Conservation (phyloP, 2,113 vertebrate species). For the Eurypyga helias region DNA sequence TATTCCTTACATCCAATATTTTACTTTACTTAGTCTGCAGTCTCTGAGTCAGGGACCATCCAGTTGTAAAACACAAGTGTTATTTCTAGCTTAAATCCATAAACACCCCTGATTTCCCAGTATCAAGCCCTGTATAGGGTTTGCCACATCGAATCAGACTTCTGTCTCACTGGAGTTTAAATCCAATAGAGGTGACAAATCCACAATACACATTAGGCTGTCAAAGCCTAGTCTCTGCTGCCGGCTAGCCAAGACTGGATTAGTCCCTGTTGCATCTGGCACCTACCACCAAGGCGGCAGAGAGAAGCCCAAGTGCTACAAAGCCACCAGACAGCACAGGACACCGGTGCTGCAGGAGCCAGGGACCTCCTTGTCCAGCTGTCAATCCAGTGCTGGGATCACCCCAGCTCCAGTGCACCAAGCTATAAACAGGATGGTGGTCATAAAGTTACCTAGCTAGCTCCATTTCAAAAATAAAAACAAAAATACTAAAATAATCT, state of each 20-base stretch:
- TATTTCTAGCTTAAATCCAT: not conserved
- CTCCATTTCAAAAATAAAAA: not conserved
- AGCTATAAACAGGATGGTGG: not conserved
- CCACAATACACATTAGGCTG: not conserved
- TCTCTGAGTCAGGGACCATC: not conserved
- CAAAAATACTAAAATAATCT: not conserved
- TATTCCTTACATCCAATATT: not conserved
- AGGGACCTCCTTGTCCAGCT: not conserved
- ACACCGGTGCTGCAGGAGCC: not conserved
- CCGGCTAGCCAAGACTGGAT: not conserved
- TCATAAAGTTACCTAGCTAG: not conserved
- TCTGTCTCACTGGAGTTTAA: not conserved
- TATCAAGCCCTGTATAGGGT: not conserved
- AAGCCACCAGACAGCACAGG: not conserved
- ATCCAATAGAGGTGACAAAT: not conserved
- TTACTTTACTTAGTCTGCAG: not conserved
- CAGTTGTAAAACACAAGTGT: not conserved
- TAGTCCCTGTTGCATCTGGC: not conserved
- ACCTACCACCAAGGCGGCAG: not conserved
- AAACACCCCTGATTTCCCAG: not conserved
- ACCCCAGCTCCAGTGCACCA: not conserved
- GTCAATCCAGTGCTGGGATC: not conserved
- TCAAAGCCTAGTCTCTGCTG: not conserved
- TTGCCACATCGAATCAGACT: not conserved
- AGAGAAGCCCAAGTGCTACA: rapidly evolving